phyloP scores from a whole-genome alignment of 2,888 invertebrate species.

The Aleiodes alternator region DNA sequence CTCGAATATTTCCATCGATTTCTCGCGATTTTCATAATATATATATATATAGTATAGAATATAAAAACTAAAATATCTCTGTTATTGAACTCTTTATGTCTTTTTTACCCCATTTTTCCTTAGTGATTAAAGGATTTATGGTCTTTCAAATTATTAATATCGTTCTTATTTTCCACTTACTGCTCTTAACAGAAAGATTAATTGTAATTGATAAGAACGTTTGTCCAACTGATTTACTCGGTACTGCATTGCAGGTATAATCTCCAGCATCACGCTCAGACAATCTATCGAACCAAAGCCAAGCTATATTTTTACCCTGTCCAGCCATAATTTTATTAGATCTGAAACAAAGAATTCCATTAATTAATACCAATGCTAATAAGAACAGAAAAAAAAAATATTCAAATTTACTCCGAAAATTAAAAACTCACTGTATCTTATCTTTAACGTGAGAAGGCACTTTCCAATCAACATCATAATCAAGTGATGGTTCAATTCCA shows the following conservation, averaged over 20 bases:
- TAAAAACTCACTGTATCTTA: constrained; percentile 51
- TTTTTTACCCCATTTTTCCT: too few relatives aligned
- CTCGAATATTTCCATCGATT: too few relatives aligned
- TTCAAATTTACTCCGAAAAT: not conserved
- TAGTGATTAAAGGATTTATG: too few relatives aligned
- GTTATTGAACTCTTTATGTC: too few relatives aligned
- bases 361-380: not conserved
- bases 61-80: too few relatives aligned
- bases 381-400: too few relatives aligned
- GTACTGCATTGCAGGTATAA: constrained; percentile 61
- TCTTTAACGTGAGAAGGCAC: constrained; percentile 50
- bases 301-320: constrained; percentile 56
- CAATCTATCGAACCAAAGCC: constrained; percentile 61
- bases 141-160: too few relatives aligned
- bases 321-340: constrained; percentile 56
- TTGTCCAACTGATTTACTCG: constrained; percentile 46
- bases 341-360: constrained; percentile 40
- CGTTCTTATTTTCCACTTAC: constrained; percentile 50
- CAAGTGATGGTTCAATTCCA: constrained; percentile 48
- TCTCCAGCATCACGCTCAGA: constrained; percentile 63
- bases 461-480: constrained; percentile 58
- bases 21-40: too few relatives aligned
- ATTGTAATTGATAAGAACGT: constrained; percentile 52
- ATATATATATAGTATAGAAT: too few relatives aligned
- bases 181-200: constrained; percentile 60